A percentile compares a stretch with the other conserved stretches of the same genome.
Evolutionary conservation across 2,797 vertebrate genomes (phyloP).

Genomic region (Sebastes diaconus): DNA sequence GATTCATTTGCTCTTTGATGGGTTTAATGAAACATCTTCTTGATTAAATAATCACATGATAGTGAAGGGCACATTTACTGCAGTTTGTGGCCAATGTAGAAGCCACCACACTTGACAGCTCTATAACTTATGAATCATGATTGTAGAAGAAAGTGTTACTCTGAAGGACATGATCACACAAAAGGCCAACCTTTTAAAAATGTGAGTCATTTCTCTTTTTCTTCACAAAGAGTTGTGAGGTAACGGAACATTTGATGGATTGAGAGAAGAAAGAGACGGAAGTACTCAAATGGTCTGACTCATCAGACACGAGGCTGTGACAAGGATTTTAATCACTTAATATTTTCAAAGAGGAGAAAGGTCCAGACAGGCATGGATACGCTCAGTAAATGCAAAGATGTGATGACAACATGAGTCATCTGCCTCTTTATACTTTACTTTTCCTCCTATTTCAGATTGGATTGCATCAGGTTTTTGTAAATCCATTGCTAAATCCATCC

Average conservation of each 20-base stretch:
- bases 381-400: neutral
- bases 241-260: neutral
- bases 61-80: neutral
- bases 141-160: neutral
- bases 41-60: neutral
- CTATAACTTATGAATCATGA: neutral
- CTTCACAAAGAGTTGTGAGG: neutral
- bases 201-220: constrained; percentile 9
- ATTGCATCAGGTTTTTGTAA: neutral
- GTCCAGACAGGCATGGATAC: neutral
- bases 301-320: constrained; percentile 6
- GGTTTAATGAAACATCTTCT: neutral
- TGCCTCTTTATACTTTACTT: neutral
- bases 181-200: neutral
- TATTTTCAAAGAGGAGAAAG: neutral
- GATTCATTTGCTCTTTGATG: neutral
- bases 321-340: neutral
- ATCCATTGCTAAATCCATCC: neutral
- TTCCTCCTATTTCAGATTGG: neutral
- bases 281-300: neutral
- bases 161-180: neutral
- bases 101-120: neutral
- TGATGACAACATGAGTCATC: neutral
- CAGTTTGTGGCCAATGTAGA: neutral
- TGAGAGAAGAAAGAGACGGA: neutral